These are phyloP conservation scores for Atta texana DNA, from an alignment of 1,140 invertebrate genomes.

Conservation along the genomic window DNA sequence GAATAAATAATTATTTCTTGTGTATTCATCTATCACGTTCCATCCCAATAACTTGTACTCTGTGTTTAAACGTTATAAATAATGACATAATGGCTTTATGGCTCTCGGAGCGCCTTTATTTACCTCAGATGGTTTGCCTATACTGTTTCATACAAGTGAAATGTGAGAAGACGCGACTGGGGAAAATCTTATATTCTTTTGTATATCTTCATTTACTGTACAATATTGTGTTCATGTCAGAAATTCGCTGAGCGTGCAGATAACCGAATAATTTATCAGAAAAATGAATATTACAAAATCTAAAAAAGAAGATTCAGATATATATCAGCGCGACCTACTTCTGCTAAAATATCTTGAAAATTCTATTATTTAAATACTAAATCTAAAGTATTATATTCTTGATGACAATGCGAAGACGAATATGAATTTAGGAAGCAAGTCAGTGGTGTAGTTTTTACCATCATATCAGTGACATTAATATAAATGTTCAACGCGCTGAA, in stretches of 20 bases:
- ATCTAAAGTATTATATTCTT: background rate
- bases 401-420: background rate
- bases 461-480: background rate
- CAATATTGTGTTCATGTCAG: background rate
- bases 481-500: conserved; percentile 2
- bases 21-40: background rate
- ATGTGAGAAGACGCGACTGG: background rate
- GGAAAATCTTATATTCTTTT: background rate
- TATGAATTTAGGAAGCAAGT: background rate
- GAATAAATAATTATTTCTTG: background rate
- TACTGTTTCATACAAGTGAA: background rate
- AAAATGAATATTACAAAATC: background rate
- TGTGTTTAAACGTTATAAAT: background rate
- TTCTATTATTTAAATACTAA: conserved; percentile 18
- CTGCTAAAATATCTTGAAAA: background rate
- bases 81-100: background rate
- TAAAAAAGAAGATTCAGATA: background rate
- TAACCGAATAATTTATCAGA: conserved; percentile 7
- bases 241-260: background rate
- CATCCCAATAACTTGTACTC: background rate
- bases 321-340: background rate
- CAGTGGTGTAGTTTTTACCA: background rate
- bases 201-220: background rate
- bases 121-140: no score
- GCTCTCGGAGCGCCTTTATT: background rate